Conservation (phyloP, 2,113 vertebrate species). For the Paradisaea rubra region DNA sequence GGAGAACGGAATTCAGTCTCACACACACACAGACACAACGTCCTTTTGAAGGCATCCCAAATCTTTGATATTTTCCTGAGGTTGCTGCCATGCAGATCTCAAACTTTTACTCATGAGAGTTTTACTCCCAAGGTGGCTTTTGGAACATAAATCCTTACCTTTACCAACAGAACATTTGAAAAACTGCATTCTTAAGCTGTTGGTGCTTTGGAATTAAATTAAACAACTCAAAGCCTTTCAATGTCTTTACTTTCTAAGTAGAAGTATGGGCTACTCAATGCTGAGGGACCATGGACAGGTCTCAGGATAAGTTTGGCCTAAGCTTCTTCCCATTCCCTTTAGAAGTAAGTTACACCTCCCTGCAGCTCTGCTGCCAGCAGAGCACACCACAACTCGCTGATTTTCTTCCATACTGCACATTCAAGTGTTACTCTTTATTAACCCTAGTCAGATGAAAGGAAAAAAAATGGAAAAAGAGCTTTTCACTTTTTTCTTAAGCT, state of each 20-base stretch:
- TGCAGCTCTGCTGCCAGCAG: not conserved
- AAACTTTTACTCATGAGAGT: not conserved
- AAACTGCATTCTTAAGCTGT: not conserved
- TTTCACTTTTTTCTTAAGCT: not conserved
- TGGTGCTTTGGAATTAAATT: not conserved
- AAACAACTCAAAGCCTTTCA: not conserved
- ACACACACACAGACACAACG: not conserved
- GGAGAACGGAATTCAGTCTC: not conserved
- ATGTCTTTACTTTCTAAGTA: not conserved
- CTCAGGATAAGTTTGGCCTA: not conserved
- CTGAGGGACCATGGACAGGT: not conserved
- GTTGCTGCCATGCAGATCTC: not conserved
- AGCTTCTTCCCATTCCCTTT: not conserved
- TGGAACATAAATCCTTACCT: rapidly evolving
- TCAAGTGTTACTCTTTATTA: not conserved
- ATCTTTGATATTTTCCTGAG: not conserved
- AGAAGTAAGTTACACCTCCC: not conserved
- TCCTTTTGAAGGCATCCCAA: not conserved
- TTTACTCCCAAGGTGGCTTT: not conserved
- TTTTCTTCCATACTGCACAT: rapidly evolving
- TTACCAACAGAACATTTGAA: not conserved
- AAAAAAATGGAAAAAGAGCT: not conserved
- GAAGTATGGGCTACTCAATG: not conserved
- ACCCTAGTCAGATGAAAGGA: not conserved
- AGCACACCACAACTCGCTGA: rapidly evolving